A percentile compares a stretch with the other conserved stretches of the same genome.
Evolutionary conservation across 2,888 invertebrate species (phyloP).

Genomic region (Trimorus sp.): DNA sequence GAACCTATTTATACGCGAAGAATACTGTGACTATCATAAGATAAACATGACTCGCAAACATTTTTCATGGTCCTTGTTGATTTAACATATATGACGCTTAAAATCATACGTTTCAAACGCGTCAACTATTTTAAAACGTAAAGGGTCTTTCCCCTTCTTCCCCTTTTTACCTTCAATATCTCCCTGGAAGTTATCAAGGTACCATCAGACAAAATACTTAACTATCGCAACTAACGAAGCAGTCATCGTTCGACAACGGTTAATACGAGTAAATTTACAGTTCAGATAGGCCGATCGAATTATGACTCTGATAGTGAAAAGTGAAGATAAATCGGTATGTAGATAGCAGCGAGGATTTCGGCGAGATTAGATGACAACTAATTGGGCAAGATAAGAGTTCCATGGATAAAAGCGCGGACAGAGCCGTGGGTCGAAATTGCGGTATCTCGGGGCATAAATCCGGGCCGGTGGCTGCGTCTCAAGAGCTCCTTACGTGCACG

Average conservation of each 20-base stretch:
- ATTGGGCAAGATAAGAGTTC: conserved; percentile 31
- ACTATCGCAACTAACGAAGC: background rate
- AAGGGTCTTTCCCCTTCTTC: no score
- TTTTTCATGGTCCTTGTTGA: no score
- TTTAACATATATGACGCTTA: no score
- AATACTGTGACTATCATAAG: no score
- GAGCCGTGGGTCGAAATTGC: conserved; percentile 24
- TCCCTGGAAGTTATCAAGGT: no score
- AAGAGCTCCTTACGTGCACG: conserved; percentile 22
- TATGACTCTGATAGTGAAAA: conserved; percentile 22
- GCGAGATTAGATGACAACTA: conserved; percentile 35
- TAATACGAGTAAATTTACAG: conserved; percentile 3
- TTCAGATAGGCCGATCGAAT: conserved; percentile 3
- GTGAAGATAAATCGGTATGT: conserved; percentile 21
- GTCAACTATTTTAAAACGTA: no score
- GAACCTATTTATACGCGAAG: no score
- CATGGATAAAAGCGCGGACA: conserved; percentile 14
- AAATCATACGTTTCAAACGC: no score
- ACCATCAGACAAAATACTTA: no score
- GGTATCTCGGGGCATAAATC: conserved; percentile 29
- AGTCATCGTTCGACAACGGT: no score
- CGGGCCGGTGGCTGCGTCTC: conserved; percentile 13
- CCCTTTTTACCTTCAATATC: no score
- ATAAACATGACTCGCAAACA: no score
- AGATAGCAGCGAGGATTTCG: conserved; percentile 22